Evolutionary conservation across 2,888 invertebrate species (phyloP), one percentile per base, ranked within the genome.

Genomic region (Tenthredo distinguenda): DNA sequence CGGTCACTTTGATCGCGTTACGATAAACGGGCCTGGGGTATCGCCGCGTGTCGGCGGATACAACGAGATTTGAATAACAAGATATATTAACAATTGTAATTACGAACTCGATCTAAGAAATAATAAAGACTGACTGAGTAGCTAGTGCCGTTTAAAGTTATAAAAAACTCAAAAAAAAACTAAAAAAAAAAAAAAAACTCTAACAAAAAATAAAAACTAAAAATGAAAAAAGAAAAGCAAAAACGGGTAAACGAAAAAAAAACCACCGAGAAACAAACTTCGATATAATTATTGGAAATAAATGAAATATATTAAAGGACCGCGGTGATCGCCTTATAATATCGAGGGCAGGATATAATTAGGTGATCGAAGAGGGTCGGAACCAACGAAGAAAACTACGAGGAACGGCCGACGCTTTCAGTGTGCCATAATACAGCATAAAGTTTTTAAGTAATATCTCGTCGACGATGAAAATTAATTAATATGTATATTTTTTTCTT

Each of bases 361-460:
- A 10, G 55, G n/a, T n/a, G 55, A 55, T 55, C 76, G 84, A 87
- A 26, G 77, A 85, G 85, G 86, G 86, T 68, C 1, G 62, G 3
- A 71, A 37, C 6, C n/a, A 37, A 87, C 79, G 84, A 72, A 84
- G 84, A 71, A 37, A 43, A 71, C 34, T 43, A 40, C 77, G 31
- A 90, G 90, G 90, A 91, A 91, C 91, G 91, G 91, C 89, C 91
- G 91, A 91, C 91, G 92, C 92, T 92, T 92, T 92, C 90, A 90
- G 89, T 92, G 92, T 92, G 92, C 92, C 89, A 91, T 91, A 91
- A 87, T 87, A 87, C 87, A 77, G 71, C 76, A 83, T 81, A 76
- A 71, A 21, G 62, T 62, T 62, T 62, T 62, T 62, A 26, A 62
- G 62, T 26, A 58, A 58, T 47, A 47, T 47, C 58, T 58, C 58